Percentiles rank a stretch among this genome's conserved stretches.
Conservation (phyloP, 2,113 vertebrate species). For the Ahaetulla prasina region DNA sequence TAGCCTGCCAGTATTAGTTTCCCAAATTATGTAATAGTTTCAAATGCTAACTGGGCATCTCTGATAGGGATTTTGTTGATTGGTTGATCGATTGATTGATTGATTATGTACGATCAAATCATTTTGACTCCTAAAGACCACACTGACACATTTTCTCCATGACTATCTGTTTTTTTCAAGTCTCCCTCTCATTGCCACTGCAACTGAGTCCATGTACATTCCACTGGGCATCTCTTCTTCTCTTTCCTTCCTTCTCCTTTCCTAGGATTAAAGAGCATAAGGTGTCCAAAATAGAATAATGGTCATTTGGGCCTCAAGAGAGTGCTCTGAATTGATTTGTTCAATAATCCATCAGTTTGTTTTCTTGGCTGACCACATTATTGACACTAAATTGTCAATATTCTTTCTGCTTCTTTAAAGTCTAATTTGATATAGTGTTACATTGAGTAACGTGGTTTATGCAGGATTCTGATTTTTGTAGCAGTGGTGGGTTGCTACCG, state of each 20-base stretch:
- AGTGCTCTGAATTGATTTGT: background rate
- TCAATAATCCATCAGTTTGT: background rate
- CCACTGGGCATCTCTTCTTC: background rate
- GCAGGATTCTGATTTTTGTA: background rate
- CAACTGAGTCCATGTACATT: background rate
- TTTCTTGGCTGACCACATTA: background rate
- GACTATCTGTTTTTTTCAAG: background rate
- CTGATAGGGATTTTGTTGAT: background rate
- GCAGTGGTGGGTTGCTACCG: too few species aligned
- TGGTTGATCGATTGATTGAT: background rate
- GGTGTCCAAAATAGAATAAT: background rate
- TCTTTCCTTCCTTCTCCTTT: background rate
- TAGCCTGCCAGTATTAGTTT: background rate
- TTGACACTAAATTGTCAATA: background rate
- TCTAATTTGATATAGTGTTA: background rate
- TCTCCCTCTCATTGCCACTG: background rate
- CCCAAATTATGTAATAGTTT: background rate
- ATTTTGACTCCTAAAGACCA: background rate
- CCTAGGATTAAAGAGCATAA: background rate
- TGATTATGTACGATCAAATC: background rate
- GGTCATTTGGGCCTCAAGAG: background rate
- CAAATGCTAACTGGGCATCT: background rate
- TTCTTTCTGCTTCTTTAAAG: background rate
- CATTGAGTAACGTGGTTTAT: background rate
- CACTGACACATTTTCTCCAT: background rate